Conservation (phyloP, 2,797 vertebrate species). For the Hydrolagus colliei region DNA sequence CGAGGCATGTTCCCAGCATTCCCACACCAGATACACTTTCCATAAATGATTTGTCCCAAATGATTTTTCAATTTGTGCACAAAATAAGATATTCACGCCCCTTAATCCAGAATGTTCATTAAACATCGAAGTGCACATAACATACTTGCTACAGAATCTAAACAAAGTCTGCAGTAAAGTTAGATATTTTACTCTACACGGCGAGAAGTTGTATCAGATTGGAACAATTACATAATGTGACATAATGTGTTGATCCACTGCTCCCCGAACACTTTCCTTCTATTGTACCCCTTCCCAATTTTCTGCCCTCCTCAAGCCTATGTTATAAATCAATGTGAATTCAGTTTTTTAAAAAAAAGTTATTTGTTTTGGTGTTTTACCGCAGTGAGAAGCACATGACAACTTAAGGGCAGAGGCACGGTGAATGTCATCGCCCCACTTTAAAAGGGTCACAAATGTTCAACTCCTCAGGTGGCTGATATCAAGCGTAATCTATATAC, state of each 20-base stretch:
- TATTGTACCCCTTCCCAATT: neutral
- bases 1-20: slow-evolving; percentile 59
- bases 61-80: slow-evolving; percentile 63
- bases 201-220: neutral
- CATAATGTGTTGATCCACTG: neutral
- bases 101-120: neutral
- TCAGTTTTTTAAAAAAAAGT: no score
- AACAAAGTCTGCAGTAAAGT: neutral
- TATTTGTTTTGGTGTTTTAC: neutral
- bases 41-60: slow-evolving; percentile 71
- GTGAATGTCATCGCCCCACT: neutral
- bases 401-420: neutral
- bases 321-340: neutral
- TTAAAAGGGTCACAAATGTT: neutral
- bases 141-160: neutral
- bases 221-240: no score
- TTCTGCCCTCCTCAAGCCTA: no score
- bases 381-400: neutral
- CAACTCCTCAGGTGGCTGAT: neutral
- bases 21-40: slow-evolving; percentile 67
- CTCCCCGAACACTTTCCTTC: neutral
- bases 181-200: neutral
- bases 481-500: neutral
- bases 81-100: slow-evolving; percentile 49
- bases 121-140: neutral